Evolutionary conservation across 2,888 invertebrate genomes (phyloP).

Genomic region (Aporophyla nigra): DNA sequence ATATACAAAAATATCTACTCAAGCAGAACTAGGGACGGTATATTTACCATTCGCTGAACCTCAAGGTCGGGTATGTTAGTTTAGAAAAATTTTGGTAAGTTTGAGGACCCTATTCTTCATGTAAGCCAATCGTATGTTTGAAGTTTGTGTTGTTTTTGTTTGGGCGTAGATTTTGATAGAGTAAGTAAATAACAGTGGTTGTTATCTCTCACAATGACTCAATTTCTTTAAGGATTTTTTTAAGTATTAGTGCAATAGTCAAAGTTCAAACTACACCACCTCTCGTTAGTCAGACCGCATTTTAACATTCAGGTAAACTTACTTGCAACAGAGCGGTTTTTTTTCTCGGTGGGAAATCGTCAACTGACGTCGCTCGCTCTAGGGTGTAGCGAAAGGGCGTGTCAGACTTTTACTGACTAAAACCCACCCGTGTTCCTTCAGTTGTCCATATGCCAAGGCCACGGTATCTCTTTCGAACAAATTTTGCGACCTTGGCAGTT

Average conservation of each 20-base stretch:
- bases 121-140: constrained; percentile 6
- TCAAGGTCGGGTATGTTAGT: constrained; percentile 40
- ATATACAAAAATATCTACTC: constrained; percentile 35
- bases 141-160: constrained; percentile 1
- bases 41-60: constrained; percentile 34
- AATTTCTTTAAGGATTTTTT: too few relatives aligned
- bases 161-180: constrained; percentile 3
- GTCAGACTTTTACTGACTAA: too few relatives aligned
- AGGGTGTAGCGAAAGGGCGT: too few relatives aligned
- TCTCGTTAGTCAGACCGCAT: neutral
- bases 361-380: too few relatives aligned
- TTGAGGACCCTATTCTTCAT: constrained; percentile 23
- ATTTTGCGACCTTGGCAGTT: too few relatives aligned
- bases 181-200: neutral
- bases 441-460: too few relatives aligned
- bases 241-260: neutral
- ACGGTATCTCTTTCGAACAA: too few relatives aligned
- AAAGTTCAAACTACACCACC: neutral
- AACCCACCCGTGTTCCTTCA: too few relatives aligned
- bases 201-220: too few relatives aligned
- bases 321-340: too few relatives aligned
- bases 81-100: constrained; percentile 41
- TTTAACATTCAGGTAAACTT: too few relatives aligned
- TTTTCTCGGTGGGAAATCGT: too few relatives aligned
- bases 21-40: constrained; percentile 28